These are phyloP conservation scores for Polypedilum pembai DNA, from an alignment of 1,140 invertebrate genomes.

Conservation along the genomic window DNA sequence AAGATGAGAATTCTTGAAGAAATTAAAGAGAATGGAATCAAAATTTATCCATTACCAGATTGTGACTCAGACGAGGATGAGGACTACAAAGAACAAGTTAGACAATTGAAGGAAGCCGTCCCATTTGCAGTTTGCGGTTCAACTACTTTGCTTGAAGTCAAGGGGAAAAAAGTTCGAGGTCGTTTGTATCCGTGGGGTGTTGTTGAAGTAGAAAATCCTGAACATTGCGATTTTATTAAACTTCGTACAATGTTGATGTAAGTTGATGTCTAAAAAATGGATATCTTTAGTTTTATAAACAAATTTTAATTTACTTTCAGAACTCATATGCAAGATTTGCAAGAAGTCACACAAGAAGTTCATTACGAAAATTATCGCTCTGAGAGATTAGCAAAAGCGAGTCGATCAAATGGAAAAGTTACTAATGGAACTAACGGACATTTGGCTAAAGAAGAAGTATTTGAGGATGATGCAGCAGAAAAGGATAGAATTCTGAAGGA, in stretches of 20 bases:
- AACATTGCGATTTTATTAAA: constrained; percentile 98
- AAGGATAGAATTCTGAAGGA: constrained; percentile 80
- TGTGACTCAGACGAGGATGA: constrained; percentile 93
- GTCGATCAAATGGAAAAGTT: constrained; percentile 44
- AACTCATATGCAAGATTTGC: constrained; percentile 92
- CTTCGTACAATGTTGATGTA: constrained; percentile 94
- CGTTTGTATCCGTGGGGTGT: constrained; percentile 97
- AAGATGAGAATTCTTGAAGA: constrained; percentile 83
- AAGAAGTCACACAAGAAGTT: constrained; percentile 91
- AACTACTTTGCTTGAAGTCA: constrained; percentile 83
- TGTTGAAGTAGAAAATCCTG: constrained; percentile 98
- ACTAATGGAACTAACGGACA: constrained; percentile 7
- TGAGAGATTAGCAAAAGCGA: constrained; percentile 73
- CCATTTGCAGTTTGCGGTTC: constrained; percentile 99
- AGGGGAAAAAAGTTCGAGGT: constrained; percentile 81
- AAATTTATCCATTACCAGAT: constrained; percentile 94
- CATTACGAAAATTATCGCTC: constrained; percentile 96
- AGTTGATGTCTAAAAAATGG: constrained; percentile 34
- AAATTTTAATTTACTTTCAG: constrained; percentile 45
- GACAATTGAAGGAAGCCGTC: constrained; percentile 83
- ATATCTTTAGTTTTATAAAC: background rate
- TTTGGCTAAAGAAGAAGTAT: constrained; percentile 21
- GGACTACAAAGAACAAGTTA: constrained; percentile 90
- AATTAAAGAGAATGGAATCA: constrained; percentile 73
- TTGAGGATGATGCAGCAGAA: constrained; percentile 46